Percentiles rank a stretch among this genome's conserved stretches.
Evolutionary conservation across 1,140 invertebrate species (phyloP).

Genomic region (Lethocerus indicus): DNA sequence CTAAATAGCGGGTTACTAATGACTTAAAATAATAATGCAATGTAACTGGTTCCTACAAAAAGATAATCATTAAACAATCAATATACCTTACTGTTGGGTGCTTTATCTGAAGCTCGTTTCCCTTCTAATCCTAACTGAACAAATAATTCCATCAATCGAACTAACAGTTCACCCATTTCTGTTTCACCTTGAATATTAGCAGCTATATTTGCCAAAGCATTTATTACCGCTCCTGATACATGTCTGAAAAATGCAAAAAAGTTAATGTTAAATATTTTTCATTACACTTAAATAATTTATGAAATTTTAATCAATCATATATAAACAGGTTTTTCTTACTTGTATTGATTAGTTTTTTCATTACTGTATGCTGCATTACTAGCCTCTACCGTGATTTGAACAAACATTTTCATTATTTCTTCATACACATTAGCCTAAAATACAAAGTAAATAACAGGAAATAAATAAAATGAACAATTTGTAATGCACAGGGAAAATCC

Average conservation of each 20-base stretch:
- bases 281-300: not conserved
- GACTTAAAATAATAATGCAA: not conserved
- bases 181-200: slow-evolving; percentile 77
- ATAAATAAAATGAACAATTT: too few species aligned
- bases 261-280: not conserved
- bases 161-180: slow-evolving; percentile 74
- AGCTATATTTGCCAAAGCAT: slow-evolving; percentile 86
- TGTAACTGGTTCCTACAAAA: not conserved
- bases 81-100: slow-evolving; percentile 44
- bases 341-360: slow-evolving; percentile 53
- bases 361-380: slow-evolving; percentile 76
- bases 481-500: too few species aligned
- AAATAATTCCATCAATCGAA: slow-evolving; percentile 83
- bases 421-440: slow-evolving; percentile 58
- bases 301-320: not conserved
- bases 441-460: not conserved
- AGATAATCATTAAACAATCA: not conserved
- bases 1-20: not conserved
- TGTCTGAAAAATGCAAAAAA: slow-evolving; percentile 36
- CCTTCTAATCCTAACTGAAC: slow-evolving; percentile 94
- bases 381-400: slow-evolving; percentile 82
- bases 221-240: slow-evolving; percentile 86
- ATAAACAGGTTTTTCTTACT: slow-evolving; percentile 25
- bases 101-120: slow-evolving; percentile 80
- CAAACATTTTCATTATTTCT: slow-evolving; percentile 97